phyloP scores from a whole-genome alignment of 2,888 invertebrate species.

The Ypsolopha scabrella region DNA sequence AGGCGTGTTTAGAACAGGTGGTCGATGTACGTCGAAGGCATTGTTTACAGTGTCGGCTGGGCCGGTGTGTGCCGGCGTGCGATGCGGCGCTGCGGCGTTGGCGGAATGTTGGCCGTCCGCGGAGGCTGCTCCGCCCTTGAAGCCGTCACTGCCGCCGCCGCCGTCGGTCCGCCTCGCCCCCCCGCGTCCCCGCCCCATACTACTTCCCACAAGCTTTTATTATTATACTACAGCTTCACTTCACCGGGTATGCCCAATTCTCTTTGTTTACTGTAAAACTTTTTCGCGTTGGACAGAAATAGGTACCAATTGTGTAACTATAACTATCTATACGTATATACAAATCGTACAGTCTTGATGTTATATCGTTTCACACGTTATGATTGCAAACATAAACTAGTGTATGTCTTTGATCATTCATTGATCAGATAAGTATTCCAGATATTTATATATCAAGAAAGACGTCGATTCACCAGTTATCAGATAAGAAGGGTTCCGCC shows the following conservation, averaged over 20 bases:
- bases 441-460: not conserved
- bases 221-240: not conserved
- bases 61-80: conserved; percentile 25
- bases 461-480: not conserved
- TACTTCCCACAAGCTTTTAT: conserved; percentile 3
- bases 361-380: not conserved
- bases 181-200: conserved; percentile 13
- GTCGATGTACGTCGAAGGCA: conserved; percentile 33
- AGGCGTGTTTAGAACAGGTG: conserved; percentile 39
- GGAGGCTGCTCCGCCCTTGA: conserved; percentile 57
- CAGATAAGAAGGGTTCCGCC: not conserved
- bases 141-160: conserved; percentile 31
- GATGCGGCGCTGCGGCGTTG: conserved; percentile 31
- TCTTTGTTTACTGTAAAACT: not conserved
- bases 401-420: not conserved
- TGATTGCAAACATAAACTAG: not conserved
- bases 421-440: not conserved
- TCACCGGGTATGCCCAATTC: not conserved
- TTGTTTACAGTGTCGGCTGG: conserved; percentile 26
- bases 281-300: no score
- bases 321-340: no score
- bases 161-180: conserved; percentile 11
- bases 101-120: conserved; percentile 26
- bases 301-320: no score
- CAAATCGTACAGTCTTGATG: no score